Conservation (phyloP, 2,797 vertebrate genomes). For the Enteromius mattozi region DNA sequence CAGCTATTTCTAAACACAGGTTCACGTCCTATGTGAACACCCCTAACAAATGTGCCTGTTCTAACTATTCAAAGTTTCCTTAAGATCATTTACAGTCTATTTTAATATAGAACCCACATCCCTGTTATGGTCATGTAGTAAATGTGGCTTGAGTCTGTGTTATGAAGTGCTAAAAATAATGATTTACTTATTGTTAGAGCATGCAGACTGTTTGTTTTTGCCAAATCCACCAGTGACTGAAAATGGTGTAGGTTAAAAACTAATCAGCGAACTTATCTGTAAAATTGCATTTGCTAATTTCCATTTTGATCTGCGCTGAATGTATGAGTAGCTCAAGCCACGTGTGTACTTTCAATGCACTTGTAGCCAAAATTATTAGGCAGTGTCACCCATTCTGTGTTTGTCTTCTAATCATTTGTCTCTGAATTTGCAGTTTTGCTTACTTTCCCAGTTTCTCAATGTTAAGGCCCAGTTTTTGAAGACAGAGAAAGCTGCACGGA, state of each 20-base stretch:
- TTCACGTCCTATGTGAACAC: not conserved
- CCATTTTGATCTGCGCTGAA: not conserved
- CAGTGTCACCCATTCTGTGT: not conserved
- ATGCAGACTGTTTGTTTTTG: not conserved
- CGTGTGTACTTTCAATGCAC: not conserved
- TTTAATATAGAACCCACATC: not conserved
- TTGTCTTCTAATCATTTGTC: not conserved
- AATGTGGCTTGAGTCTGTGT: not conserved
- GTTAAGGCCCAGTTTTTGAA: not conserved
- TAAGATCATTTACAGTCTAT: not conserved
- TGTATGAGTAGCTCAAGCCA: not conserved
- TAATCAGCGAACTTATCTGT: not conserved
- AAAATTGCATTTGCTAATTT: slow-evolving; percentile 11
- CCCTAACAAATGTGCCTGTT: not conserved
- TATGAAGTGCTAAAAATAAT: not conserved
- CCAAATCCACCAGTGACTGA: slow-evolving; percentile 8
- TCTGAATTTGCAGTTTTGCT: not conserved
- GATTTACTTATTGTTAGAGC: not conserved
- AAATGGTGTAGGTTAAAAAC: slow-evolving; percentile 2
- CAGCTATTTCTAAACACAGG: slow-evolving; percentile 8
- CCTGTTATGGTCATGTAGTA: not conserved
- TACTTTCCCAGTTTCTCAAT: not conserved
- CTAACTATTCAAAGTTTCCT: not conserved
- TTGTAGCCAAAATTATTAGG: not conserved
- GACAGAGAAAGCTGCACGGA: not conserved